Evolutionary conservation across 2,888 invertebrate species (phyloP).

Genomic region (Caenorhabditis doughertyi): DNA sequence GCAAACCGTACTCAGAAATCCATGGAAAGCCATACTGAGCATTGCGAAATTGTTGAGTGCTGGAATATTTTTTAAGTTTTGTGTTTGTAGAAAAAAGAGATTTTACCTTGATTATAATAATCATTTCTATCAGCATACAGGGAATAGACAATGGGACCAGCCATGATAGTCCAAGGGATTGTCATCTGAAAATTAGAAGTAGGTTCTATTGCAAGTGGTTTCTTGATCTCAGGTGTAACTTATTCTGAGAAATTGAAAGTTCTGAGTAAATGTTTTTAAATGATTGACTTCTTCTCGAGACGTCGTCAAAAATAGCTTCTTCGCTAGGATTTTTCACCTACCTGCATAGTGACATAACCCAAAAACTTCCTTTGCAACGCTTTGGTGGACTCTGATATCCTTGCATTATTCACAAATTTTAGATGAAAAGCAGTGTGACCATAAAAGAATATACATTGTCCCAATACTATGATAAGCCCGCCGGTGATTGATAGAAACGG

Average conservation of each 20-base stretch:
- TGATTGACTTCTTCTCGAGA: no score
- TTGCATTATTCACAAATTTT: background rate
- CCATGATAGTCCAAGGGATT: slow-evolving; percentile 5
- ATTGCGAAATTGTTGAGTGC: slow-evolving; percentile 7
- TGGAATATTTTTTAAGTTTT: background rate
- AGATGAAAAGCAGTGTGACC: slow-evolving; percentile 22
- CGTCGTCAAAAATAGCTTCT: no score
- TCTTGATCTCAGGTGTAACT: background rate
- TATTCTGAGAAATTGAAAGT: no score
- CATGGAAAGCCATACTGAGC: slow-evolving; percentile 4
- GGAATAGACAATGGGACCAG: slow-evolving; percentile 20
- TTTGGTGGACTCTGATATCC: slow-evolving; percentile 1
- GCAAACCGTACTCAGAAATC: background rate
- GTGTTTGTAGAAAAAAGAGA: background rate
- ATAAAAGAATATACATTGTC: slow-evolving; percentile 18
- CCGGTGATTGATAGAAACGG: slow-evolving; percentile 25
- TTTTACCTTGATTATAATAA: slow-evolving; percentile 41
- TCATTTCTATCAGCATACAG: slow-evolving; percentile 20
- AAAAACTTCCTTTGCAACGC: slow-evolving; percentile 35
- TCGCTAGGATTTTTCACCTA: no score
- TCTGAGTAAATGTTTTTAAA: no score
- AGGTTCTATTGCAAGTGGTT: background rate
- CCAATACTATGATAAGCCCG: background rate
- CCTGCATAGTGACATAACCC: slow-evolving; percentile 18
- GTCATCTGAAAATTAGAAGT: slow-evolving; percentile 12